Conservation (phyloP, 1,140 invertebrate species). For the Octopus bimaculoides region DNA sequence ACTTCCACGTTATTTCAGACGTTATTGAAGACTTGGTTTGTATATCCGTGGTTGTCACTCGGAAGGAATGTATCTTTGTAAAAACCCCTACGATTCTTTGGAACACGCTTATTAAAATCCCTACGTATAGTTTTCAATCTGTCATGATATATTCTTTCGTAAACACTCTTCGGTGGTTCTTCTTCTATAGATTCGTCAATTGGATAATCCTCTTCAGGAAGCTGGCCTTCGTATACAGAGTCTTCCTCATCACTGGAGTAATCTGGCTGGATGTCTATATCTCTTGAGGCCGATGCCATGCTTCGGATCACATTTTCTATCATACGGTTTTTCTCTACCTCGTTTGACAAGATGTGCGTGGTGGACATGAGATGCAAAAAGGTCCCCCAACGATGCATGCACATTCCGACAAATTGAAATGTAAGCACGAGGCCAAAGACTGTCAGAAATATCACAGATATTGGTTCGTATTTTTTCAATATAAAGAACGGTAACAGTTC, state of each 20-base stretch:
- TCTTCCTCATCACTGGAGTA: constrained; percentile 1
- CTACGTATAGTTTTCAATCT: too few relatives aligned
- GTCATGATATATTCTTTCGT: too few relatives aligned
- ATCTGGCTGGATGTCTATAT: neutral
- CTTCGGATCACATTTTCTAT: neutral
- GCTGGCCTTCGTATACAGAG: neutral
- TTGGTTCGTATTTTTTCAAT: constrained; percentile 24
- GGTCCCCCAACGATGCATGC: constrained; percentile 56
- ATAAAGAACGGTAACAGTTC: constrained; percentile 24
- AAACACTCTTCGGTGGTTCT: too few relatives aligned
- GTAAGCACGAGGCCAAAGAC: constrained; percentile 55
- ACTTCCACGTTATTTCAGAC: too few relatives aligned
- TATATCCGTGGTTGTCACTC: too few relatives aligned
- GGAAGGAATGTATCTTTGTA: too few relatives aligned
- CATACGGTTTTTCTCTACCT: neutral
- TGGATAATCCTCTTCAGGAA: neutral
- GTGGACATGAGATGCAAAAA: constrained; percentile 40
- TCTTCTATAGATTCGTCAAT: neutral
- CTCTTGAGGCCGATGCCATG: neutral
- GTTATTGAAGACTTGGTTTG: too few relatives aligned
- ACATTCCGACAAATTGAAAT: constrained; percentile 56
- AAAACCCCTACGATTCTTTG: too few relatives aligned
- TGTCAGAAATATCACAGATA: constrained; percentile 42
- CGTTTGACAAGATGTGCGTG: constrained; percentile 16
- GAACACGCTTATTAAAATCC: too few relatives aligned